Base-by-base conservation (phyloP, 1,140 invertebrate genomes). In the Zaprionus camerounensis region DNA sequence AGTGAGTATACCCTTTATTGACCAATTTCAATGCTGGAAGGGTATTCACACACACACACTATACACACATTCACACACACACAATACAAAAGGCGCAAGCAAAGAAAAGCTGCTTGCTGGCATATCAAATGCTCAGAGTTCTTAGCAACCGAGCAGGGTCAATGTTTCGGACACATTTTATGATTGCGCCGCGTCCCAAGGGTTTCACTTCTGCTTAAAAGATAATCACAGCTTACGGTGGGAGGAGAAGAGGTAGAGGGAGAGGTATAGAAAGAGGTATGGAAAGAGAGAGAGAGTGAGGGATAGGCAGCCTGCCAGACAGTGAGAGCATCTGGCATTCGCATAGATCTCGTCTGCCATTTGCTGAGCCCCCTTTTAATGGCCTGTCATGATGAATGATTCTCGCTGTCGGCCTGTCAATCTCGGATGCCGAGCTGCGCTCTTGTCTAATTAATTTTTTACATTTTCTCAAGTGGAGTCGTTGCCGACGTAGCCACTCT, bases 401-500 rank as follows among this genome's bases (percentile, higher is more conserved):
- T 55, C 61, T 69, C 31, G 49, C 31, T 61, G 28, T 41, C 51
- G 20, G 61, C 36, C 73, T 76, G 74, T 76, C 74, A 76, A 72
- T 76, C 68, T 72, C 49, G 41, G 7, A 17, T 20, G 53, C 64
- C 61, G 31, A 44, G 20, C 36, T 51, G 46, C 63, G 56, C 57
- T 56, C 34, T 56, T 72, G 56, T 76, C 49, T 76, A 76, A 76
- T 72, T 72, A 72, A 61, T 67, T 71, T 55, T 63, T 53, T 56
- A 63, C 41, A 66, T 12, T 71, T 71, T 58, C 59, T 58, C 53
- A 51, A 70, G 38, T 28, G 28, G n/a, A 6, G n/a, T n/a, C n/a
- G 15, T 0, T 44, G 41, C 41, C 41, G 41, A 17, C 6, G 15
- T 15, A n/a, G 5, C 38, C n/a, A 17, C 41, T 17, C 15, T n/a